Conservation (phyloP, 2,797 vertebrate genomes). For the Myotis myotis region DNA sequence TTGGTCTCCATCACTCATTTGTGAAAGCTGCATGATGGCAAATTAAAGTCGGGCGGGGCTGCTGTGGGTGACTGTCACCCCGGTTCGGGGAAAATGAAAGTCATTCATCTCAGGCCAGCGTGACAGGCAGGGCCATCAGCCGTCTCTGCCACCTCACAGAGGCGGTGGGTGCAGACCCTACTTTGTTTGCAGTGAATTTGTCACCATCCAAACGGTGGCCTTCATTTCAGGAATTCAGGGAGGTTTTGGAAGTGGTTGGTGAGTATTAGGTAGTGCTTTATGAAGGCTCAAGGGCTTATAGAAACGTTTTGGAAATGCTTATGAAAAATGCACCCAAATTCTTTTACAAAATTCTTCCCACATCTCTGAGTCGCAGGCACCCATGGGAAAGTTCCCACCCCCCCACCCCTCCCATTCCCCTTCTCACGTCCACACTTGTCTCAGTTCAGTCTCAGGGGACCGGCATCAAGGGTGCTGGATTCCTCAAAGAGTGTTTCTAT, state of each 20-base stretch:
- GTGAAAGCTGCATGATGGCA: background rate
- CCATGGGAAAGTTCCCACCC: background rate
- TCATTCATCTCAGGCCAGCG: background rate
- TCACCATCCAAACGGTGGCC: too few relatives aligned
- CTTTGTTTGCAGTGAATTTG: background rate
- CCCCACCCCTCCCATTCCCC: accelerated
- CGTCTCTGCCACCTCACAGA: background rate
- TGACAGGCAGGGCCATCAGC: background rate
- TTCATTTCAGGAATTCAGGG: background rate
- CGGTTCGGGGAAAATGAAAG: conserved; percentile 7
- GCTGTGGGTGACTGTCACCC: background rate
- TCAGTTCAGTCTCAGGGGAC: background rate
- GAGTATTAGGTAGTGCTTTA: background rate
- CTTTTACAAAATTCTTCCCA: background rate
- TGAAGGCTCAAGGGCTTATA: background rate
- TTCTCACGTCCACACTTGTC: background rate
- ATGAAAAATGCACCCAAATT: background rate
- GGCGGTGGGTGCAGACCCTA: accelerated
- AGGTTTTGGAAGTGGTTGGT: background rate
- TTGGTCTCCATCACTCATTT: background rate
- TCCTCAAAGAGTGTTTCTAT: background rate
- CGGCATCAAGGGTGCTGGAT: too few relatives aligned
- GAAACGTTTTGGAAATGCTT: background rate
- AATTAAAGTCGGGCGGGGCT: background rate
- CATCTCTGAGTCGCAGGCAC: background rate